Evolutionary conservation across 2,797 vertebrate species (phyloP).

Genomic region (Chiroxiphia lanceolata): DNA sequence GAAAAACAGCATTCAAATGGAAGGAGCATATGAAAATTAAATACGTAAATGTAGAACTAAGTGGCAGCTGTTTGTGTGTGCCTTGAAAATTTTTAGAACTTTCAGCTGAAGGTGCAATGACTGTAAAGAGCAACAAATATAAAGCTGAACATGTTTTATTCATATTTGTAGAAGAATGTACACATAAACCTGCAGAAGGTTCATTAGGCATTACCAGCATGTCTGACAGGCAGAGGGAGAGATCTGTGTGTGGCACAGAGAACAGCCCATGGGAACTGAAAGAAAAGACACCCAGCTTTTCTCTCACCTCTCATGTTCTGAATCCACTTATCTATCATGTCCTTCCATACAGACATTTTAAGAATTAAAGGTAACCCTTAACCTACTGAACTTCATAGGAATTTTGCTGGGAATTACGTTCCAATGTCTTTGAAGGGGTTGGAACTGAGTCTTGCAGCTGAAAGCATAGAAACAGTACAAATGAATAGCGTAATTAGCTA

Average conservation of each 20-base stretch:
- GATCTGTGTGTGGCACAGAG: neutral
- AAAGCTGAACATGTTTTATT: neutral
- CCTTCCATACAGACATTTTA: neutral
- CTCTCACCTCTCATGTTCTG: neutral
- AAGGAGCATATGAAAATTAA: neutral
- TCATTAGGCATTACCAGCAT: neutral
- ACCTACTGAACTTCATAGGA: neutral
- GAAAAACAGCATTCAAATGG: neutral
- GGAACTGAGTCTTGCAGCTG: neutral
- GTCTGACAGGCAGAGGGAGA: neutral
- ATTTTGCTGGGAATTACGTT: neutral
- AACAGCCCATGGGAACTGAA: fast-evolving
- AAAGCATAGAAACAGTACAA: neutral
- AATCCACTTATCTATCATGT: neutral
- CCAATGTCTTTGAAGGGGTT: neutral
- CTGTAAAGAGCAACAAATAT: neutral
- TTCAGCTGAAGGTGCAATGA: neutral
- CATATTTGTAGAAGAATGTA: neutral
- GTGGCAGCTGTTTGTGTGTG: neutral
- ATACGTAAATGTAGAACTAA: neutral
- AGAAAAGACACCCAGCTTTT: neutral
- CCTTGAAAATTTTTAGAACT: neutral
- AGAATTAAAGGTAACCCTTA: neutral
- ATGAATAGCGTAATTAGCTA: neutral
- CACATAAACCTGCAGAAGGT: neutral